These are phyloP conservation scores for Hemiprocne comata DNA, from an alignment of 2,113 vertebrate genomes.

Conservation along the genomic window DNA sequence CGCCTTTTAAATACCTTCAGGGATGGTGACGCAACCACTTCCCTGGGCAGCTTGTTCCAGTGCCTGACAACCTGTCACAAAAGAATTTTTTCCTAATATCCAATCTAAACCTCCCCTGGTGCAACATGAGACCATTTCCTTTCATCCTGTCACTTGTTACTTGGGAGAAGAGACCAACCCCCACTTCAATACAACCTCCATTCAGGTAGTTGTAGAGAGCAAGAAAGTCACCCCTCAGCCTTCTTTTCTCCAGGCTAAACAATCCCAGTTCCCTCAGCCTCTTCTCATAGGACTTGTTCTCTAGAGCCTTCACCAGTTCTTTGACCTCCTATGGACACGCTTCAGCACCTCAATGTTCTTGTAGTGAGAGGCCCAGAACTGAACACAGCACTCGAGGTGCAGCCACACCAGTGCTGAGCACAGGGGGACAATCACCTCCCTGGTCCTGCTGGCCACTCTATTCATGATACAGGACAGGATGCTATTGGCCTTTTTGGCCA, in stretches of 20 bases:
- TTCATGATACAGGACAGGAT: rapidly evolving
- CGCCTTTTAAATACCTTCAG: neutral
- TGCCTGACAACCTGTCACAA: rapidly evolving
- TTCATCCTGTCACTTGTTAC: neutral
- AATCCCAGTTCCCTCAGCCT: rapidly evolving
- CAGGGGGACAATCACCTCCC: neutral
- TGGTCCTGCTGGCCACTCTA: neutral
- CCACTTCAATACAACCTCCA: neutral
- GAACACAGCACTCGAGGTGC: rapidly evolving
- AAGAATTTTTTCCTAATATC: neutral
- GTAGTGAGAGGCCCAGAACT: rapidly evolving
- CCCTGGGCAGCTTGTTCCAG: neutral
- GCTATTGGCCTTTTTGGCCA: neutral
- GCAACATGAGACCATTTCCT: neutral
- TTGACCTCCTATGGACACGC: rapidly evolving
- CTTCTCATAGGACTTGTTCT: rapidly evolving
- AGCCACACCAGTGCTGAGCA: rapidly evolving
- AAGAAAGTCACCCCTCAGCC: neutral
- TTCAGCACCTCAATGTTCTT: neutral
- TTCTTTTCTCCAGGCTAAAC: neutral
- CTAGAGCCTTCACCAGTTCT: neutral
- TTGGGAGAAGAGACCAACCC: rapidly evolving
- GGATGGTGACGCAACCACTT: neutral
- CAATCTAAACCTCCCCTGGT: neutral
- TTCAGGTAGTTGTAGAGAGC: rapidly evolving